Base-by-base conservation (phyloP, 1,140 invertebrate genomes). In the Sitobion miscanthi region DNA sequence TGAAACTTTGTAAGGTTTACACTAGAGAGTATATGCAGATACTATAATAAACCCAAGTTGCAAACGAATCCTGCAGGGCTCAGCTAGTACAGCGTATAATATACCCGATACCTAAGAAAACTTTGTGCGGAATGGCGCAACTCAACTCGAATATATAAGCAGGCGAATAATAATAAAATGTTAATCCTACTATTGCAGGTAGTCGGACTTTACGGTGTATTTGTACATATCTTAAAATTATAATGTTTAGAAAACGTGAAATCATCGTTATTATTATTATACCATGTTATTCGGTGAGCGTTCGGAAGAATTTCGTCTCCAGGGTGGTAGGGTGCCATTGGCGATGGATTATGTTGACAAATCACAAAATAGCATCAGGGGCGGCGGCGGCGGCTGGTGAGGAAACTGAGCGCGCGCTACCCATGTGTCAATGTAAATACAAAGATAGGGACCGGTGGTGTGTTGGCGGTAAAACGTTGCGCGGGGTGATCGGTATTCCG, bases 311-410 rank as follows among this genome's bases (percentile, higher is more conserved):
- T 62, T 45, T 38, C 38, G 38, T 45, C 49, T 85, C 89, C 89
- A 4, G 57, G 89, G 17, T 42, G 89, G 17, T 42, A 21, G 35
- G 49, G 38, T 25, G 91, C 14, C 23, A 30, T 77, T 77, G 62
- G 23, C 23, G 38, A 25, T 38, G 3, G 82, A 93, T 92, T 92
- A 92, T 82, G 91, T 83, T 85, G 91, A 93, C 91, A 93, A 93
- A 86, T 93, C 47, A 93, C 82, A 86, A 93, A 93, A 93, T 93
- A 93, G 91, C 91, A 93, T 93, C 91, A 93, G 25, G 20, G 45
- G n/a, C 90, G 69, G 49, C 23, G 47, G 30, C 9, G 11, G 45
- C 23, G 54, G 87, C 49, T 30, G 35, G 38, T n/a, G 25, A 45
- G 69, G 23, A 49, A 91, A 77, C 17, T n/a, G 35, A 38, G 82